Evolutionary conservation across 2,797 vertebrate species (phyloP), one percentile per base, ranked within the genome.

Genomic region (Syndactyla subalaris): DNA sequence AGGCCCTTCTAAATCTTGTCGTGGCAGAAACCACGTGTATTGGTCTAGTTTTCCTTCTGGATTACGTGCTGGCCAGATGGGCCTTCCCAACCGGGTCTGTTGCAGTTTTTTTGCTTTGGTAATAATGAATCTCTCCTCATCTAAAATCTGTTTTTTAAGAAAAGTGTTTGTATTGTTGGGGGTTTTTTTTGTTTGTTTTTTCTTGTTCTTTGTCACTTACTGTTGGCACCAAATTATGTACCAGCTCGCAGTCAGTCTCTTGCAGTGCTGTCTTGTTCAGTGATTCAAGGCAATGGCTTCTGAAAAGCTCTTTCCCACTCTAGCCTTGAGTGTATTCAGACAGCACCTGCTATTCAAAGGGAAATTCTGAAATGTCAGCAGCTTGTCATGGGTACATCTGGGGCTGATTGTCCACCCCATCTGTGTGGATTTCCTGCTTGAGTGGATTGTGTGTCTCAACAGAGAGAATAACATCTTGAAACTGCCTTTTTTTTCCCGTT

Each of bases 311-410:
- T 54, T 74, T 55, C 30, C 39, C 12, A 13, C 32, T 67, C 23
- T 32, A 30, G 48, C 7, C 2, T 27, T 49, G 26, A 23, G 34
- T 67, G 32, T 43, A 6, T 55, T 70, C 48, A 79, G 39, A 12
- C n/a, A 70, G 29, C 34, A 45, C 75, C 67, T 87, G 63, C 36
- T 30, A 12, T 34, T 91, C 26, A 34, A 29, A 71, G 55, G 32
- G 77, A 91, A 55, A 85, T 81, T 43, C 43, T 85, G 87, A 89
- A 87, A 52, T 82, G 63, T 74, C 70, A 88, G 49, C 77, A 74
- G 41, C 46, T 75, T 62, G 22, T 49, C 65, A 38, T 55, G 5
- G 0, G 48, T 39, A 1, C 14, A 41, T 78, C 65, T 95, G 3
- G 2, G 15, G 24, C 23, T 73, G 71, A 59, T 57, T 90, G 41